Base-by-base conservation (phyloP, 1,140 invertebrate genomes). In the Hylaeus anthracinus region DNA sequence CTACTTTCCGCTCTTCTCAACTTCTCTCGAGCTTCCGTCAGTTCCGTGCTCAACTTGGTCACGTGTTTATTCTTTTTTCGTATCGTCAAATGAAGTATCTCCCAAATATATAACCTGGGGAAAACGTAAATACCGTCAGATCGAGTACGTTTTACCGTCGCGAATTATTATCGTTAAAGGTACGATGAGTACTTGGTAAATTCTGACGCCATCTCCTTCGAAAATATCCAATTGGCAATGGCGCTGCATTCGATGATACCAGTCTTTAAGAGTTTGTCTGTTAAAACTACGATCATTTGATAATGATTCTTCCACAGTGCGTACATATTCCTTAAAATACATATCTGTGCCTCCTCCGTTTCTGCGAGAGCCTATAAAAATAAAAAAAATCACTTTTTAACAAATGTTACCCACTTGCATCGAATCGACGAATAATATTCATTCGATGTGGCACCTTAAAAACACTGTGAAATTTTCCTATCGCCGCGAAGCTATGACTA, bases 211-310 rank as follows among this genome's bases (percentile, higher is more conserved):
- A 99, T 99, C 91, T 99, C 98, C 94, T 98, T 97, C 4, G 98
- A 99, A 94, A 99, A 99, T 74, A 99, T 96, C 99, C 99, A 99
- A 88, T 98, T 99, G 45, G 98, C 98, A 12, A 99, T 98, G 10
- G 98, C 97, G 79, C 98, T 97, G 90, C 98, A 99, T 90, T 99
- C 98, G 15, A 99, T 96, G 64, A 99, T 97, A 91, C 99, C 97
- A 56, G 98, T 99, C 94, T 99, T 99, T 4, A 99, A 94, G 94
- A 99, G 96, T 94, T 99, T 99, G 92, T 99, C 98, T 5, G 99
- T 97, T 0, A 99, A 94, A 0, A 99, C 98, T 56, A 97, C 96
- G 95, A 99, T 96, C 98, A 99, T 99, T 95, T 99, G 99, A 88
- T 98, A 97, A 94, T 99, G 98, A 85, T 97, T 95, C 85, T 96